Evolutionary conservation across 2,888 invertebrate species (phyloP), one percentile per base, ranked within the genome.

Genomic region (Acleris laterana): DNA sequence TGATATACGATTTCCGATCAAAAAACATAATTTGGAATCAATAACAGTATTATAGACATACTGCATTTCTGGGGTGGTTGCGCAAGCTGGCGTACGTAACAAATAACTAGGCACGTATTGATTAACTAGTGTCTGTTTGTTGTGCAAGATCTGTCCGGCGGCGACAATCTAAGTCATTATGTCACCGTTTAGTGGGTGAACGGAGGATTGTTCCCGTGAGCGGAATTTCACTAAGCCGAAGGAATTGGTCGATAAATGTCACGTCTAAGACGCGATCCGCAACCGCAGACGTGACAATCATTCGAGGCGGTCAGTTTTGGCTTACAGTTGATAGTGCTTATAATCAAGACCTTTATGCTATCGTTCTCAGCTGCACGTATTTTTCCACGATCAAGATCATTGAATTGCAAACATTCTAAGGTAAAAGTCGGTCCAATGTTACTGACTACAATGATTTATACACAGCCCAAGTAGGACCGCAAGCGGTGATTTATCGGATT

Each of bases 251-350:
- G 74, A 75, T 71, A 76, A 74, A 77, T 75, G 76, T 78, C 73
- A 76, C 76, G 76, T 76, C 74, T 76, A 78, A 79, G 74, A 72
- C 74, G 66, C 55, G 44, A 32, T 66, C 71, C 74, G 71, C 80
- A 84, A 84, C 82, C 78, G 79, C 72, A 80, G 78, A 85, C 80
- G 78, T 83, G 83, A 87, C 88, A 88, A 87, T 87, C 77, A 87
- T 89, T 77, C 57, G 68, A 71, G 68, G 62, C 68, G 70, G 62
- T 68, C 61, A 51, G 62, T 69, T 69, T n/a, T 46, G 48, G 53
- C 62, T 20, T 56, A 50, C 38, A 38, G 57, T 60, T 52, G 46
- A 48, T 49, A 52, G 66, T 55, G 53, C 58, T 59, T 68, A 61
- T 53, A 22, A 69, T 65, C 61, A 52, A 69, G 68, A 13, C 17